Evolutionary conservation across 2,797 vertebrate species (phyloP).

Genomic region (Gallirallus australis): DNA sequence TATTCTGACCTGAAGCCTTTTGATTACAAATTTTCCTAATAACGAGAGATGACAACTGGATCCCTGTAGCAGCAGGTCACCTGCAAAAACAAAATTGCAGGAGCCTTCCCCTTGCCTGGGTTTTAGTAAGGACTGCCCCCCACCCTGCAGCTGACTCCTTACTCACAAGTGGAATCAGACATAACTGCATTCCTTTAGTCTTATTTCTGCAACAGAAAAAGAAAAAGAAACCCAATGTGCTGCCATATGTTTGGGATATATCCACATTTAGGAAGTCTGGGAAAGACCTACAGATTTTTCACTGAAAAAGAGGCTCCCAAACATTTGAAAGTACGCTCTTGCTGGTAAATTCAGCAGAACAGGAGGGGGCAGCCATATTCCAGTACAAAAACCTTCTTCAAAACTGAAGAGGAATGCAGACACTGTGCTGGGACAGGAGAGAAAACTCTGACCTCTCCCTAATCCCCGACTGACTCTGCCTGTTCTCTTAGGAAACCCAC

Average conservation of each 20-base stretch:
- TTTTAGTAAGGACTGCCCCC: background rate
- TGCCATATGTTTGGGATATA: background rate
- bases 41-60: background rate
- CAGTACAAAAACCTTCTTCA: background rate
- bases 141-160: background rate
- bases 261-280: slow-evolving; percentile 2
- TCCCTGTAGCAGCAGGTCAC: background rate
- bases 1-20: background rate
- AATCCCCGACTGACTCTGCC: background rate
- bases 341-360: background rate
- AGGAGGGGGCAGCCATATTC: background rate
- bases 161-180: slow-evolving; percentile 7
- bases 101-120: background rate
- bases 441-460: background rate
- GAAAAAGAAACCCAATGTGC: background rate
- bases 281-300: slow-evolving; percentile 32
- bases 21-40: background rate
- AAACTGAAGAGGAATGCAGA: background rate
- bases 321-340: slow-evolving; percentile 8
- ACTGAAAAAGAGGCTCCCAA: background rate
- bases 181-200: slow-evolving; percentile 6
- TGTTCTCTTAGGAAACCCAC: background rate
- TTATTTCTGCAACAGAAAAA: slow-evolving; percentile 5
- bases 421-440: background rate
- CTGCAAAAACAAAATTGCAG: background rate